Percentiles rank a stretch among this genome's conserved stretches.
Evolutionary conservation across 2,888 invertebrate genomes (phyloP).

Genomic region (Diloba caeruleocephala): DNA sequence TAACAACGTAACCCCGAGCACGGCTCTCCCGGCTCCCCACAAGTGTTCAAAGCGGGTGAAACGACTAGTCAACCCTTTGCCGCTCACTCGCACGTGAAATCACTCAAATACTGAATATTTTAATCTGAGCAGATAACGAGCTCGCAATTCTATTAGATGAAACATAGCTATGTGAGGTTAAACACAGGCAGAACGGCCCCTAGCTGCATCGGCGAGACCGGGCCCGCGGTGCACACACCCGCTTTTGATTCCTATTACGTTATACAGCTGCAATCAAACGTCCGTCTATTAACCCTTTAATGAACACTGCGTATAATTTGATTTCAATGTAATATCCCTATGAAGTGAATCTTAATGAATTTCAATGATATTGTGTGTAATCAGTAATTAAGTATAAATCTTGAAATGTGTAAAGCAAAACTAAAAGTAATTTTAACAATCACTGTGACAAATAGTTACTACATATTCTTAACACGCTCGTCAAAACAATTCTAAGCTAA

Average conservation of each 20-base stretch:
- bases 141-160: conserved; percentile 89
- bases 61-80: conserved; percentile 89
- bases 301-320: conserved; percentile 28
- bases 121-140: conserved; percentile 89
- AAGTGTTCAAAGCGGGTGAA: conserved; percentile 87
- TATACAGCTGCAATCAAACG: conserved; percentile 42
- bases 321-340: conserved; percentile 14
- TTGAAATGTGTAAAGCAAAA: too few relatives aligned
- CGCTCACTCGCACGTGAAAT: conserved; percentile 89
- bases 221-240: conserved; percentile 38
- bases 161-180: conserved; percentile 86
- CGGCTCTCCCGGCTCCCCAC: conserved; percentile 83
- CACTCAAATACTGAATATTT: conserved; percentile 90
- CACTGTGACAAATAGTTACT: too few relatives aligned
- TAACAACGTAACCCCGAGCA: conserved; percentile 64
- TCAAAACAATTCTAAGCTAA: conserved; percentile 43
- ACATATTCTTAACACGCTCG: conserved; percentile 12
- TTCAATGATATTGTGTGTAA: too few relatives aligned
- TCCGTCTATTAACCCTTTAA: conserved; percentile 38
- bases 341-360: conserved; percentile 1
- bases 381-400: too few relatives aligned
- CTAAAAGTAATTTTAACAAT: too few relatives aligned
- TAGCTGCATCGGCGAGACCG: conserved; percentile 57
- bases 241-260: conserved; percentile 9
- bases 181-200: conserved; percentile 68